Conservation (phyloP, 2,888 invertebrate genomes). For the Maniola hyperantus region DNA sequence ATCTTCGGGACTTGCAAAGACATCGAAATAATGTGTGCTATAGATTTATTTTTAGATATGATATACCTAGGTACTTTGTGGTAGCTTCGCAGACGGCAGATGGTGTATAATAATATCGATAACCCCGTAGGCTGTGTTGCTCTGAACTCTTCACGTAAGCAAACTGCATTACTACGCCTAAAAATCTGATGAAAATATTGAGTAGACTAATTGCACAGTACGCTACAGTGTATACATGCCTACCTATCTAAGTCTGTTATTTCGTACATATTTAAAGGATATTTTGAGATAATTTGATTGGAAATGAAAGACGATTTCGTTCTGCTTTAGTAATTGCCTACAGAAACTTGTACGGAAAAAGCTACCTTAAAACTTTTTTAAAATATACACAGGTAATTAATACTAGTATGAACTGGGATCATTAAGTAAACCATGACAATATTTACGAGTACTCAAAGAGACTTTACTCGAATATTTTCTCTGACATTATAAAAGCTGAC, state of each 20-base stretch:
- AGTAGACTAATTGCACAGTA: background rate
- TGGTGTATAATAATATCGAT: slow-evolving; percentile 29
- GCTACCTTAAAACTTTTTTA: no score
- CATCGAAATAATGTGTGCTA: slow-evolving; percentile 26
- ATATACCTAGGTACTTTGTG: slow-evolving; percentile 28
- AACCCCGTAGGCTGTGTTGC: slow-evolving; percentile 18
- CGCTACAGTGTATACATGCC: background rate
- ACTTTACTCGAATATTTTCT: no score
- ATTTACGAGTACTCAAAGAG: no score
- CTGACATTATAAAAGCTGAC: no score
- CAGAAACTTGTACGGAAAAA: no score
- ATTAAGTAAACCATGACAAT: no score
- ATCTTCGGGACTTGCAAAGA: slow-evolving; percentile 38
- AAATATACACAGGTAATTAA: no score
- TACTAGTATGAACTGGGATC: no score
- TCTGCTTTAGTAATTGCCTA: no score
- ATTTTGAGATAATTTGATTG: no score
- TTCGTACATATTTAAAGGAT: background rate
- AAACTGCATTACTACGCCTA: background rate
- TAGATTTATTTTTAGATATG: slow-evolving; percentile 34
- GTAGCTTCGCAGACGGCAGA: slow-evolving; percentile 37
- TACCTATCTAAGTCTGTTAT: background rate
- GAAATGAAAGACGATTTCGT: slow-evolving; percentile 28
- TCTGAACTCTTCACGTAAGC: slow-evolving; percentile 17
- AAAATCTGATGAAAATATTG: background rate